Percentiles rank a stretch among this genome's conserved stretches.
Conservation (phyloP, 1,140 invertebrate genomes). For the Cyclargus thomasi region DNA sequence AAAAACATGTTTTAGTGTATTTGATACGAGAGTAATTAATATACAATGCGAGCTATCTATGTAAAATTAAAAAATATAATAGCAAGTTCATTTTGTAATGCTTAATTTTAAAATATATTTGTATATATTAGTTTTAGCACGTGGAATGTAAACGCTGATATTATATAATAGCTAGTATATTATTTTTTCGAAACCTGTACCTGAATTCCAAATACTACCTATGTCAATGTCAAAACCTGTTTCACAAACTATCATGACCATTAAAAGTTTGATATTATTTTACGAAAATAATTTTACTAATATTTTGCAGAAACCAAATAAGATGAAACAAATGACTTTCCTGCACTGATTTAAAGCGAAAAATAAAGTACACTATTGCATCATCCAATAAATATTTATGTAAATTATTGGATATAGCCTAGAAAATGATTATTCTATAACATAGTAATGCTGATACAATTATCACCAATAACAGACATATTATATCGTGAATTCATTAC, state of each 20-base stretch:
- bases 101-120: neutral
- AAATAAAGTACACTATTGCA: neutral
- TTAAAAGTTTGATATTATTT: too few relatives aligned
- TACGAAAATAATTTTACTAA: too few relatives aligned
- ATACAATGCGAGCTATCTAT: neutral
- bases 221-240: too few relatives aligned
- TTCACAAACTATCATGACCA: too few relatives aligned
- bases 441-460: neutral
- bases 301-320: too few relatives aligned
- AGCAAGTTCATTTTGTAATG: neutral
- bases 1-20: neutral
- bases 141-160: neutral
- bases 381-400: neutral
- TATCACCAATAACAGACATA: neutral
- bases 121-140: neutral
- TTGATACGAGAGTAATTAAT: neutral
- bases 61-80: neutral
- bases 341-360: neutral
- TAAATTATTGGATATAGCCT: neutral
- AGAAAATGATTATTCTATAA: neutral
- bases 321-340: neutral
- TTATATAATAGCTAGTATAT: neutral
- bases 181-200: too few relatives aligned
- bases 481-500: neutral
- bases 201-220: too few relatives aligned